Conservation (phyloP, 1,140 invertebrate species). For the Phenacoccus solenopsis region DNA sequence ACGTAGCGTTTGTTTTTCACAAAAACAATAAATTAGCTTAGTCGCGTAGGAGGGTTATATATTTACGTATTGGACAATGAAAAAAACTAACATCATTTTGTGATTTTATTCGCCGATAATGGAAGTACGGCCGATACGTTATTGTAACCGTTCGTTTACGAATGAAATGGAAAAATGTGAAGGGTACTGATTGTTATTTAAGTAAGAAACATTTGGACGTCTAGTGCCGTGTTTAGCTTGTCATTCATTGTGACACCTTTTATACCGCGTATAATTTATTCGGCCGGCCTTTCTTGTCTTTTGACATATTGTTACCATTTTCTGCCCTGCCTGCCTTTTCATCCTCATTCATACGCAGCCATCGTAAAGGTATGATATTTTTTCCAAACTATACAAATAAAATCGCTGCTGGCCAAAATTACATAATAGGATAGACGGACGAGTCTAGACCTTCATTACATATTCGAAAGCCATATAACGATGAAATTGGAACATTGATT, state of each 20-base stretch:
- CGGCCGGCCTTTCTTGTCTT: constrained; percentile 11
- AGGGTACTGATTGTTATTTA: constrained; percentile 18
- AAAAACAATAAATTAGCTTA: constrained; percentile 16
- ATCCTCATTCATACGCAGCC: not conserved
- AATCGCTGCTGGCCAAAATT: constrained; percentile 8
- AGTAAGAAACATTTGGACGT: constrained; percentile 12
- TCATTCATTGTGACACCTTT: constrained; percentile 17
- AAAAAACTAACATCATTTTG: constrained; percentile 14
- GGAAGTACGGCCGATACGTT: not conserved
- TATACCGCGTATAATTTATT: constrained; percentile 4
- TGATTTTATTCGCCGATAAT: constrained; percentile 9
- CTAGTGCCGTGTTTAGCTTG: constrained; percentile 14
- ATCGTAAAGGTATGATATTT: not conserved
- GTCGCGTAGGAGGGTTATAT: constrained; percentile 8
- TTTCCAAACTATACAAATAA: constrained; percentile 5
- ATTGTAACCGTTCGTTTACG: no score
- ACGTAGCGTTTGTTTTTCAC: constrained; percentile 2
- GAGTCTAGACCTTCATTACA: not conserved
- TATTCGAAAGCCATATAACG: not conserved
- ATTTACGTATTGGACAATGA: not conserved
- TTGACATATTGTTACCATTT: constrained; percentile 15
- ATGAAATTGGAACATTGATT: constrained; percentile 8
- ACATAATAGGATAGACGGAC: not conserved
- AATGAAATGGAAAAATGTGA: constrained; percentile 9
- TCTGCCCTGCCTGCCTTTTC: no score